These are phyloP conservation scores for Brevimyrus niger DNA, from an alignment of 2,113 vertebrate species.

Conservation along the genomic window DNA sequence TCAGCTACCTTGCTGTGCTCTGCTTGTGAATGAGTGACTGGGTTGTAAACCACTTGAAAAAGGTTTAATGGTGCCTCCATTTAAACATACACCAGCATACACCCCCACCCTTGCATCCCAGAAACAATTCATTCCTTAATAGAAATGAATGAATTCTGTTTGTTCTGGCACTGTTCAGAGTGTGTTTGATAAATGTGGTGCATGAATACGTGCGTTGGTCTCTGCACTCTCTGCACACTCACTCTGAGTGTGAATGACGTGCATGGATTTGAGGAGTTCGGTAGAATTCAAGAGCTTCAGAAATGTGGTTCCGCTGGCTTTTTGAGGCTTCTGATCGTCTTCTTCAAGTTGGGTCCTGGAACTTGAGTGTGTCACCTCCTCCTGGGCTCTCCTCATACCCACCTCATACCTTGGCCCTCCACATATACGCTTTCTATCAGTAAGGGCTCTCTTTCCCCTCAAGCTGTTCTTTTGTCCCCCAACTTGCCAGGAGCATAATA, in stretches of 20 bases:
- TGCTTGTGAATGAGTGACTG: slow-evolving; percentile 27
- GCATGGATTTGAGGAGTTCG: neutral
- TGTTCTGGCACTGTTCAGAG: slow-evolving; percentile 17
- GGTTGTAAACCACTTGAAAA: slow-evolving; percentile 29
- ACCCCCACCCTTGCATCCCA: neutral
- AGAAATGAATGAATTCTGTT: slow-evolving; percentile 26
- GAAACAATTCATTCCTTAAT: slow-evolving; percentile 29
- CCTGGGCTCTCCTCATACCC: neutral
- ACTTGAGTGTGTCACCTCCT: neutral
- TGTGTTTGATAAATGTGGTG: neutral
- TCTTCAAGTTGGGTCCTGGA: neutral
- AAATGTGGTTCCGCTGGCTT: neutral
- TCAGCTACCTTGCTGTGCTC: slow-evolving; percentile 17
- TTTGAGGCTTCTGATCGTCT: neutral
- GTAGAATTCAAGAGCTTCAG: neutral
- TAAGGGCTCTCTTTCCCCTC: neutral
- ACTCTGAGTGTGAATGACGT: neutral
- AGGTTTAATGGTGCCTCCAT: slow-evolving; percentile 37
- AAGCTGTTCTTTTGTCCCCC: neutral
- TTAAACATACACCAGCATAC: slow-evolving; percentile 10
- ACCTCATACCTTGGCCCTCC: neutral
- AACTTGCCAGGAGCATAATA: neutral
- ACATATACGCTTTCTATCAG: neutral
- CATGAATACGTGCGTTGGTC: slow-evolving; percentile 28
- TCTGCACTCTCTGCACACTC: no score